A percentile compares a stretch with the other conserved stretches of the same genome.
Evolutionary conservation across 2,888 invertebrate species (phyloP).

Genomic region (Strigamia crassipes): DNA sequence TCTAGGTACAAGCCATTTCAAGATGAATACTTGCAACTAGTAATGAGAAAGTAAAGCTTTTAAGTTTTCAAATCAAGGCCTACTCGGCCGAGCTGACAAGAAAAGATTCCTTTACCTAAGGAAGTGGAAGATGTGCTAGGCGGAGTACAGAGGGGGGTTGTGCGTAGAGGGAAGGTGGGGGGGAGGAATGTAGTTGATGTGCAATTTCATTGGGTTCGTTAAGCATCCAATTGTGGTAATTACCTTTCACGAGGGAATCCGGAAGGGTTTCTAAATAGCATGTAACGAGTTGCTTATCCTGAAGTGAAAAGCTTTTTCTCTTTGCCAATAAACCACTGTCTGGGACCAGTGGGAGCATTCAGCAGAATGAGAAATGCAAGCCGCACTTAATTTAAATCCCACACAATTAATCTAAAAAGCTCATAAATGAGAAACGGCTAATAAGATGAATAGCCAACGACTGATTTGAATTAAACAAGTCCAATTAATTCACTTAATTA

Average conservation of each 20-base stretch:
- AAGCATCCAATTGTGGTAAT: constrained; percentile 42
- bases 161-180: neutral
- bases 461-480: constrained; percentile 35
- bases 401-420: constrained; percentile 42
- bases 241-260: constrained; percentile 42
- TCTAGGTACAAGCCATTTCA: constrained; percentile 3
- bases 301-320: constrained; percentile 42
- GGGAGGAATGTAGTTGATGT: constrained; percentile 39
- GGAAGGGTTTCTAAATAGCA: constrained; percentile 42
- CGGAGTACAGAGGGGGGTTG: neutral
- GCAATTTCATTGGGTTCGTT: constrained; percentile 42
- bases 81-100: constrained; percentile 35
- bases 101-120: constrained; percentile 42
- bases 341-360: constrained; percentile 37
- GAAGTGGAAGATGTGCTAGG: constrained; percentile 38
- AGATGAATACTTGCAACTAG: constrained; percentile 37
- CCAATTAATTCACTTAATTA: constrained; percentile 22
- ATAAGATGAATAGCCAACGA: constrained; percentile 25
- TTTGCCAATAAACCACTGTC: constrained; percentile 40
- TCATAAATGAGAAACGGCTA: constrained; percentile 32
- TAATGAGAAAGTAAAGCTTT: constrained; percentile 37
- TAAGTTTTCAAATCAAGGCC: constrained; percentile 38
- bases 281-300: constrained; percentile 42
- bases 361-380: constrained; percentile 40
- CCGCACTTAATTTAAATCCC: constrained; percentile 40